A percentile compares a stretch with the other conserved stretches of the same genome.
These are phyloP conservation scores for Neopelma chrysocephalum DNA, from an alignment of 2,797 vertebrate genomes.

Conservation along the genomic window DNA sequence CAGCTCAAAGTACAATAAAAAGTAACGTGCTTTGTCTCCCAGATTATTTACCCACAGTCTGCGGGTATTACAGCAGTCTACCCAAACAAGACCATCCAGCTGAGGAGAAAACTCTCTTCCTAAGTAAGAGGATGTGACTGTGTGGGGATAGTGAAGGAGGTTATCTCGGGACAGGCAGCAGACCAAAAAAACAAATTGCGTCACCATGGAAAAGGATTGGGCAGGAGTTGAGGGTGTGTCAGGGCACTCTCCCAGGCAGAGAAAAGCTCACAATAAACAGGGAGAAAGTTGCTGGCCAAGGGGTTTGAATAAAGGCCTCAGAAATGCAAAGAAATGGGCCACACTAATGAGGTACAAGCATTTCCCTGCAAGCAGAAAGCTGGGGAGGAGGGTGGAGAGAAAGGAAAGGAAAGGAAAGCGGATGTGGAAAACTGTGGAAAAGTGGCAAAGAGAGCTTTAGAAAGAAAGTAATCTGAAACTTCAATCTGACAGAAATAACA, in stretches of 20 bases:
- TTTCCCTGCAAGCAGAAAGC: not conserved
- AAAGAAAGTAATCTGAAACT: constrained; percentile 15
- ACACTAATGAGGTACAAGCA: not conserved
- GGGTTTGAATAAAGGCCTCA: not conserved
- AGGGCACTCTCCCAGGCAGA: constrained; percentile 18
- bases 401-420: not conserved
- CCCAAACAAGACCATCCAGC: not conserved
- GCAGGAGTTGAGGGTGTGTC: constrained; percentile 25
- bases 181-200: constrained; percentile 43
- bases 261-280: constrained; percentile 36
- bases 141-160: not conserved
- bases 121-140: not conserved
- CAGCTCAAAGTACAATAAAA: not conserved
- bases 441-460: not conserved
- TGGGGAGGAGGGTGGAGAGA: not conserved
- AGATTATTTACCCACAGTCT: not conserved
- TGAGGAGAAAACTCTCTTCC: not conserved
- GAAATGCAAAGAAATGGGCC: not conserved
- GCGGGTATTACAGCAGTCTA: not conserved
- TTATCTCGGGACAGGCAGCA: constrained; percentile 54
- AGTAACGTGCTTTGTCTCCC: not conserved
- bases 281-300: not conserved
- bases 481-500: not conserved
- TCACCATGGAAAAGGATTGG: constrained; percentile 56
- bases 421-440: not conserved